Evolutionary conservation across 2,888 invertebrate species (phyloP).

Genomic region (Eilema depressum): DNA sequence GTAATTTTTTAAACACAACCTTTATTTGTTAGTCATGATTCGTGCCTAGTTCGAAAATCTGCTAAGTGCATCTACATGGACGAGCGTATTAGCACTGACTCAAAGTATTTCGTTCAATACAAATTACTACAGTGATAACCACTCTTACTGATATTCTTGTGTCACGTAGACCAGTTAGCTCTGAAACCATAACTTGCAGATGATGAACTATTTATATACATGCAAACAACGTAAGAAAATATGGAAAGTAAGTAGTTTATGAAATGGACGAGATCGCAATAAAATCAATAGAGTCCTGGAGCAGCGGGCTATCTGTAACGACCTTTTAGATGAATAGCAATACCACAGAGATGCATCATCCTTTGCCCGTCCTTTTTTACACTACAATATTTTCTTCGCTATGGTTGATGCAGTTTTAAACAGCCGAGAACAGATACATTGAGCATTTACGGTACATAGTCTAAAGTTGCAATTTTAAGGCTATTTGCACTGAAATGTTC

Average conservation of each 20-base stretch:
- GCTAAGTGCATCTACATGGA: no score
- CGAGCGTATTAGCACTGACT: no score
- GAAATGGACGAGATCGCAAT: not conserved
- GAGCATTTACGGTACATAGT: not conserved
- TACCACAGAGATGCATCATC: not conserved
- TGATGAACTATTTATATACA: not conserved
- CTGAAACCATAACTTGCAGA: not conserved
- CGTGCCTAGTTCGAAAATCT: no score
- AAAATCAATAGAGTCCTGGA: not conserved
- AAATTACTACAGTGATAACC: not conserved
- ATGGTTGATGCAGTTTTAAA: not conserved
- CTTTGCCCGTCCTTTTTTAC: not conserved
- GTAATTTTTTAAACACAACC: no score
- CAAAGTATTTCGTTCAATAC: not conserved
- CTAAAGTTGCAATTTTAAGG: not conserved
- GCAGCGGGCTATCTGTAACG: not conserved
- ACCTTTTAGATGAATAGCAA: not conserved
- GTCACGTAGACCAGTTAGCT: not conserved
- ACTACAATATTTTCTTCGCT: not conserved
- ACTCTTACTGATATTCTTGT: not conserved
- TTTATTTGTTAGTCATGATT: no score
- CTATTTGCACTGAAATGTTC: no score
- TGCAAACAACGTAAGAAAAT: not conserved
- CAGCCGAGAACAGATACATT: not conserved
- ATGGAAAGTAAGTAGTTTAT: not conserved